A percentile compares a stretch with the other conserved stretches of the same genome.
Conservation (phyloP, 2,888 invertebrate species). For the Caenorhabditis uteleia region DNA sequence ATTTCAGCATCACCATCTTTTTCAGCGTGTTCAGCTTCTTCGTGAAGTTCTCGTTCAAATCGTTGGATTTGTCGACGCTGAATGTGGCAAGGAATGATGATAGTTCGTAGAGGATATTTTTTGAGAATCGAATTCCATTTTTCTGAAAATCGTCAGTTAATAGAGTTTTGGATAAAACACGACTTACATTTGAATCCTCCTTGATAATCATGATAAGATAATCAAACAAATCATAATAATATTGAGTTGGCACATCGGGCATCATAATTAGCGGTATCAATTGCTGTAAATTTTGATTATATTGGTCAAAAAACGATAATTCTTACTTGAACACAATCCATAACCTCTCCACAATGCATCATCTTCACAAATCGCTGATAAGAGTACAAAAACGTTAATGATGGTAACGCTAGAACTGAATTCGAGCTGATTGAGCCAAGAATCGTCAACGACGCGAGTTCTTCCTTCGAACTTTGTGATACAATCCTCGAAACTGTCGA, state of each 20-base stretch:
- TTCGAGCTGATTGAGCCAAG: conserved; percentile 9
- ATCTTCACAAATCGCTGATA: conserved; percentile 41
- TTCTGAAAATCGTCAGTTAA: conserved; percentile 5
- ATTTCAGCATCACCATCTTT: conserved; percentile 38
- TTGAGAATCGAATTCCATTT: conserved; percentile 22
- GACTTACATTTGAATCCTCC: conserved; percentile 5
- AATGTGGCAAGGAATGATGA: conserved; percentile 30
- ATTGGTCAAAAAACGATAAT: background rate
- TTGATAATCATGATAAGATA: conserved; percentile 36
- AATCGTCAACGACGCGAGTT: conserved; percentile 25
- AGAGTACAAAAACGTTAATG: conserved; percentile 35
- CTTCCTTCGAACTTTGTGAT: conserved; percentile 20
- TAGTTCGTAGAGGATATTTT: conserved; percentile 28
- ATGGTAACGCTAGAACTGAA: conserved; percentile 34
- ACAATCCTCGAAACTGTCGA: conserved; percentile 41
- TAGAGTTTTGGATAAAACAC: background rate
- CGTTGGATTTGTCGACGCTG: conserved; percentile 19
- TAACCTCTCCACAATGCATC: conserved; percentile 36
- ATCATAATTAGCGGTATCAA: conserved; percentile 38
- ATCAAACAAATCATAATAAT: conserved; percentile 41
- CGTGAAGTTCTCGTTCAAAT: conserved; percentile 15
- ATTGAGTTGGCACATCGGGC: conserved; percentile 40
- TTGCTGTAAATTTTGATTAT: conserved; percentile 8
- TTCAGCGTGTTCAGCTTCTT: conserved; percentile 33
- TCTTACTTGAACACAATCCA: conserved; percentile 18